A percentile compares a stretch with the other conserved stretches of the same genome.
Conservation (phyloP, 2,797 vertebrate species). For the Eurystomus glaucurus region DNA sequence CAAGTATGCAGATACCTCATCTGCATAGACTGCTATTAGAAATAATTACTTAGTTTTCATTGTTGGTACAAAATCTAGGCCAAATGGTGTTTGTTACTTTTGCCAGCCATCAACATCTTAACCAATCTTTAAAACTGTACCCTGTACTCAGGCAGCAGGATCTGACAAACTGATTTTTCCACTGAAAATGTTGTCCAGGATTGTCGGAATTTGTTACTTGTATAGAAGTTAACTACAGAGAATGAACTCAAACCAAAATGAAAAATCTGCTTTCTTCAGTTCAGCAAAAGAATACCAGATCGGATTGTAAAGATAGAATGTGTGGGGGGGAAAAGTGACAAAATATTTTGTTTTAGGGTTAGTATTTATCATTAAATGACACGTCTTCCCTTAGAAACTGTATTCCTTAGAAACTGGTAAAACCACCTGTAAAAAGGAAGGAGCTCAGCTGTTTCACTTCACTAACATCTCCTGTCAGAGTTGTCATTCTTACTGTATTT, state of each 20-base stretch:
- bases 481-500: constrained; percentile 20
- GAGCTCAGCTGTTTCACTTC: neutral
- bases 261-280: neutral
- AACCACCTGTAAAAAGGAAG: constrained; percentile 25
- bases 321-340: neutral
- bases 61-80: neutral
- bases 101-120: neutral
- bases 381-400: constrained; percentile 42
- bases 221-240: neutral
- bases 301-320: constrained; percentile 31
- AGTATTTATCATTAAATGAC: constrained; percentile 55
- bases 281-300: neutral
- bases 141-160: neutral
- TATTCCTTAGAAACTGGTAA: constrained; percentile 17
- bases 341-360: constrained; percentile 57
- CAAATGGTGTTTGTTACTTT: neutral
- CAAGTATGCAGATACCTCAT: neutral
- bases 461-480: neutral
- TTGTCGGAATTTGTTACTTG: neutral
- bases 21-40: neutral
- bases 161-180: neutral
- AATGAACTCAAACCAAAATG: neutral
- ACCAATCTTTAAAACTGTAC: neutral
- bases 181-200: neutral
- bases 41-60: neutral